These are phyloP conservation scores for Chymomyza fuscimana DNA, from an alignment of 2,888 invertebrate genomes.

Conservation along the genomic window DNA sequence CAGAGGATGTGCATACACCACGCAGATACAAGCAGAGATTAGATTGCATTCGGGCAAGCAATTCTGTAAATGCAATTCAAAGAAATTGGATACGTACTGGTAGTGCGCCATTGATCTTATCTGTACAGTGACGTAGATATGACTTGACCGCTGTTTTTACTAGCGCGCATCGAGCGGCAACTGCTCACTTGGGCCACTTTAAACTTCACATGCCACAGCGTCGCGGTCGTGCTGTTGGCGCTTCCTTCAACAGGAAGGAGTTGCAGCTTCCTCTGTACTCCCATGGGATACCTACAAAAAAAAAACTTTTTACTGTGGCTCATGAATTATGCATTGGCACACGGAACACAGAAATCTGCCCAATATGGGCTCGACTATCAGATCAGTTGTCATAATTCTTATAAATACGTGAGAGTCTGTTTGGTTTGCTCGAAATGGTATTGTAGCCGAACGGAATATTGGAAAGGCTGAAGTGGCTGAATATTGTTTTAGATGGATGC, in stretches of 20 bases:
- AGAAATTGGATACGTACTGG: constrained; percentile 62
- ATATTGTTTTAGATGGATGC: not conserved
- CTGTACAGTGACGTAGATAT: constrained; percentile 35
- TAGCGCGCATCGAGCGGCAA: not conserved
- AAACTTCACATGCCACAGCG: constrained; percentile 54
- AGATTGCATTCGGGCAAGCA: constrained; percentile 52
- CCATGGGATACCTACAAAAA: not conserved
- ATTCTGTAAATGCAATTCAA: constrained; percentile 60
- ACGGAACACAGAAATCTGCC: constrained; percentile 61
- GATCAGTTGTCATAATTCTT: constrained; percentile 74
- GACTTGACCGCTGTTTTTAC: constrained; percentile 29
- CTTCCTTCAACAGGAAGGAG: constrained; percentile 48
- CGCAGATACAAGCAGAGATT: constrained; percentile 66
- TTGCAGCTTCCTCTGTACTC: constrained; percentile 11
- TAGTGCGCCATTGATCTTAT: constrained; percentile 52
- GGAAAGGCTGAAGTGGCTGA: constrained; percentile 36
- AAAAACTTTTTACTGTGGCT: constrained; percentile 25
- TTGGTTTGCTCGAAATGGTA: constrained; percentile 3
- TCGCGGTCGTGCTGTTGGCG: constrained; percentile 44
- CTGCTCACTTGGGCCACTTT: constrained; percentile 26
- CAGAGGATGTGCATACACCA: constrained; percentile 2
- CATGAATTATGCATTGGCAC: constrained; percentile 72
- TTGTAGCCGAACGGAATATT: constrained; percentile 35
- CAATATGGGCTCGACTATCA: constrained; percentile 73
- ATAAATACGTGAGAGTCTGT: constrained; percentile 59